Base-by-base conservation (phyloP, 2,797 vertebrate genomes). In the Eulemur albifrons region DNA sequence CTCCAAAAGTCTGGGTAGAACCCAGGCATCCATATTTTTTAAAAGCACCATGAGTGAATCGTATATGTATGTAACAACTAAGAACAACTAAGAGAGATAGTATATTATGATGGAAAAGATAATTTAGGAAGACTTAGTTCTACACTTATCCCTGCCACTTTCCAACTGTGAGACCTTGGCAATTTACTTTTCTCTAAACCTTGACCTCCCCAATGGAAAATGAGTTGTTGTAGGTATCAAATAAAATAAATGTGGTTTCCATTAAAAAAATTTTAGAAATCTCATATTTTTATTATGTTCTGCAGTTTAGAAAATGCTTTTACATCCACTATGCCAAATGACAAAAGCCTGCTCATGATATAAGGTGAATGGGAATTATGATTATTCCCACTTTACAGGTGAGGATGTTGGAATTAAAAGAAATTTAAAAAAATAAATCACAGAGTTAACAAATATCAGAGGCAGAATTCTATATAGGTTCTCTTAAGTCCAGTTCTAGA, bases 231-330 rank as follows among this genome's bases (percentile, higher is more conserved):
- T n/a, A 35, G 38, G 5, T 76, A 92, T 40, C 50, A 30, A 32
- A 92, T 80, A 89, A 90, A 96, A 85, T 10, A 97, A 82, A 69
- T 77, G 13, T 94, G 2, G 65, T 79, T 69, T 86, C 63, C 21
- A 63, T 77, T 91, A 23, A 7, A 27, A 67, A 83, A 85, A 76
- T 80, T 81, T 79, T 79, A 72, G 6, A 90, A 86, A 17, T 13
- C 17, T 89, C 45, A 1, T 69, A 84, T 80, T 59, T 92, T 27
- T 32, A 30, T 14, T 59, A 17, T n/a, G 27, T 72, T 81, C 88
- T 89, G 69, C 5, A 88, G 13, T 89, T 93, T 76, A 94, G 54
- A 95, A 93, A 94, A 86, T 70, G 12, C 30, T 85, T 97, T 94
- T 76, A 75, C 2, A 73, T 32, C 32, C 20, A 67, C 65, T 54